phyloP scores from a whole-genome alignment of 2,797 vertebrate species.

The Malurus splendens region DNA sequence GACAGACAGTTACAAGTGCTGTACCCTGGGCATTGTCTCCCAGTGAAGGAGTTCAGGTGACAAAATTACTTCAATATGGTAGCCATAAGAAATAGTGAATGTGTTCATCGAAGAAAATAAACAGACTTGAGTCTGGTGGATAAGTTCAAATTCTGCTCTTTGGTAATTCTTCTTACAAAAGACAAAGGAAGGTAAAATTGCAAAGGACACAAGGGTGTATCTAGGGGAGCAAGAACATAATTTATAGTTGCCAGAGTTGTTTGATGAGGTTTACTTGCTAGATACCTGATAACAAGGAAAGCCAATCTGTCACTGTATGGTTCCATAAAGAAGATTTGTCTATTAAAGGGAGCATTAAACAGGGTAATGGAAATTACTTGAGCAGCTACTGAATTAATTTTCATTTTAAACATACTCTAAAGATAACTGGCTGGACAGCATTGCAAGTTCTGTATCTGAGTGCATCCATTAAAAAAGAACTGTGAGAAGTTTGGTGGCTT shows the following conservation, averaged over 20 bases:
- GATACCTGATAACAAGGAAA: slow-evolving; percentile 42
- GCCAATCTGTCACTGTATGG: slow-evolving; percentile 40
- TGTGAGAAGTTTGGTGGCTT: not conserved
- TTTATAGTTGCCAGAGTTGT: not conserved
- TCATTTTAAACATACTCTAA: slow-evolving; percentile 37
- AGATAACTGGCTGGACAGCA: slow-evolving; percentile 22
- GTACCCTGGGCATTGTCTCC: not conserved
- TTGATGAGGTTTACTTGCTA: slow-evolving; percentile 30
- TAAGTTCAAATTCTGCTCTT: not conserved
- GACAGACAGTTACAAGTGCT: not conserved
- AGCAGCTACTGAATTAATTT: slow-evolving; percentile 51
- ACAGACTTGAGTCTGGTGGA: not conserved
- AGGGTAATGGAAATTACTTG: slow-evolving; percentile 29
- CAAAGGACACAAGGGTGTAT: slow-evolving; percentile 9
- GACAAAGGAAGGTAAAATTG: not conserved
- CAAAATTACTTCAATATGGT: not conserved
- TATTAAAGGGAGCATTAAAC: slow-evolving; percentile 16
- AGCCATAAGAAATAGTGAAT: not conserved
- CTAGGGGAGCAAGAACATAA: slow-evolving; percentile 8
- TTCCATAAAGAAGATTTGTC: slow-evolving; percentile 46
- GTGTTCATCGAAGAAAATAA: not conserved
- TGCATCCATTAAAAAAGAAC: slow-evolving; percentile 4
- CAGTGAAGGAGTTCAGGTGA: not conserved
- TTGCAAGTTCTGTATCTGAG: not conserved
- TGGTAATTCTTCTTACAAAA: not conserved